Conservation (phyloP, 2,113 vertebrate genomes). For the Theristicus caerulescens region DNA sequence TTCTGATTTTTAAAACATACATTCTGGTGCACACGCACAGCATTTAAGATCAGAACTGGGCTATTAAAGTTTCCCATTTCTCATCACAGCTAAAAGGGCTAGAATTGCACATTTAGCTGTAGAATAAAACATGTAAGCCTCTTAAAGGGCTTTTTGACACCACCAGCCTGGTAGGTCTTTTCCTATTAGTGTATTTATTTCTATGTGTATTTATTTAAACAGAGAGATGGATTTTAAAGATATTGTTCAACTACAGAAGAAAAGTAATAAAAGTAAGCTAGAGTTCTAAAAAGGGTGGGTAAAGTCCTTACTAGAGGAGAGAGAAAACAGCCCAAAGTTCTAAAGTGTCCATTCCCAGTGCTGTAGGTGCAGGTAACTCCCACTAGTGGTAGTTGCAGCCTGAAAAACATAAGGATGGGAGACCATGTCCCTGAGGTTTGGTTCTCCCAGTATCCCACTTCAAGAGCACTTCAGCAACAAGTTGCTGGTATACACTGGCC, state of each 20-base stretch:
- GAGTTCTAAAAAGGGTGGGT: neutral
- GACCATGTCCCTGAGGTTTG: neutral
- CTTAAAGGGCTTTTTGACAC: neutral
- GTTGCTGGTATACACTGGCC: neutral
- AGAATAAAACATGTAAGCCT: conserved; percentile 5
- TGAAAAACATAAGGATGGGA: neutral
- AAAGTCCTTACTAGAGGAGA: neutral
- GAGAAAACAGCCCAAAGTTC: neutral
- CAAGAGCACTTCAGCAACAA: neutral
- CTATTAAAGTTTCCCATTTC: conserved; percentile 4
- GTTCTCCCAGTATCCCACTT: neutral
- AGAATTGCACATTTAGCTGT: neutral
- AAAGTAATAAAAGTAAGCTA: neutral
- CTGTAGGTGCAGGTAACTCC: neutral
- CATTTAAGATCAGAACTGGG: neutral
- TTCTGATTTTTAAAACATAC: neutral
- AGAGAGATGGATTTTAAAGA: neutral
- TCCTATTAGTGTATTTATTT: neutral
- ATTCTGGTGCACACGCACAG: neutral
- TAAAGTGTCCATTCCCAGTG: neutral
- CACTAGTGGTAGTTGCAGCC: neutral
- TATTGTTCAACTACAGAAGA: neutral
- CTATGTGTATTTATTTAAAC: neutral
- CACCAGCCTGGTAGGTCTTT: neutral
- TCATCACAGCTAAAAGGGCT: neutral